Evolutionary conservation across 2,797 vertebrate species (phyloP), one percentile per base, ranked within the genome.

Genomic region (Carduelis carduelis): DNA sequence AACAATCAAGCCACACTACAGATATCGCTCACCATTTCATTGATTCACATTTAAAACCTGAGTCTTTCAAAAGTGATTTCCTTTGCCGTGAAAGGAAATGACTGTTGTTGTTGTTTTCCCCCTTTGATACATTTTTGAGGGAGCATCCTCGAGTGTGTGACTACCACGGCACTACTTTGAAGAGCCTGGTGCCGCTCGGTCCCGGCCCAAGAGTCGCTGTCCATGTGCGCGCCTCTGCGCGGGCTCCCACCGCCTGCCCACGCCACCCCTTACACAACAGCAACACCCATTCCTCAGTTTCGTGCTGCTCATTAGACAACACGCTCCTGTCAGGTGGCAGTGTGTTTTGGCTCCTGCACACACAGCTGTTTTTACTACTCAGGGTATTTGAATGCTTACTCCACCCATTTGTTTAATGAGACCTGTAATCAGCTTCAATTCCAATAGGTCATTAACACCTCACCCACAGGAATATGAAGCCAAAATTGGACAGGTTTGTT

Each of bases 381-480:
- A 61, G 61, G 16, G 52, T 64, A 85, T 53, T 8, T 85, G 82
- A 93, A 87, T 89, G 68, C 49, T 95, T 94, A 89, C 92, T 83
- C 92, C 90, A 94, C 89, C 95, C 89, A 53, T 90, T 87, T 87
- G 71, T 82, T 94, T 96, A 95, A 96, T 89, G 70, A 95, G 81
- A 92, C 65, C 46, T 89, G 81, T 87, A 96, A 96, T 95, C 92
- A 91, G 16, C 64, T 92, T 87, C 89, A 85, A 61, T 91, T 95
- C 89, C 87, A 94, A 81, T 91, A 87, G 81, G 72, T 90, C 89
- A 92, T 97, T 96, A 96, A 81, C 92, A 95, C 89, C 71, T 93
- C 93, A 93, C 84, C 87, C 93, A 92, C 69, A 93, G 79, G 46
- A 85, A 77, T 43, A 37, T 0, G 4, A 82, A 96, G 46, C 37